Conservation (phyloP, 2,113 vertebrate species). For the Balaeniceps rex region DNA sequence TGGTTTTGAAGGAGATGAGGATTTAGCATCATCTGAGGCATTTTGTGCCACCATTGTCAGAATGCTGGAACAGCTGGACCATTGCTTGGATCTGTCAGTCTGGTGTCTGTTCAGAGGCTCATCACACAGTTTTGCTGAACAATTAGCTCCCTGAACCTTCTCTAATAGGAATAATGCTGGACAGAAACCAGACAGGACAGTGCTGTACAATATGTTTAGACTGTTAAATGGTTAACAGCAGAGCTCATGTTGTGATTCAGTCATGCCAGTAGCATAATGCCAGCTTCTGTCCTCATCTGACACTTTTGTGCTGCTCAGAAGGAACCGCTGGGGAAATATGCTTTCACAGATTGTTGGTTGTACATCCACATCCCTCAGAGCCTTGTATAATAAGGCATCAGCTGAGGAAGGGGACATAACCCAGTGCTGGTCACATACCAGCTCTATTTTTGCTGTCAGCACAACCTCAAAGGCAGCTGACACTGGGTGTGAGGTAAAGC, state of each 20-base stretch:
- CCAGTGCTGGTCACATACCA: neutral
- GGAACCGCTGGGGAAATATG: conserved; percentile 39
- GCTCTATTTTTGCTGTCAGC: conserved; percentile 18
- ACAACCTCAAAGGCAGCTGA: conserved; percentile 10
- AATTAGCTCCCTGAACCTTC: neutral
- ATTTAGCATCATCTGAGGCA: neutral
- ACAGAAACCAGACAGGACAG: neutral
- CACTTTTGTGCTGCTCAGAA: neutral
- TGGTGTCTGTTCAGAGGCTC: neutral
- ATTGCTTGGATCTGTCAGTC: neutral
- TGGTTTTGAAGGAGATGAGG: neutral
- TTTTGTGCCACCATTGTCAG: neutral
- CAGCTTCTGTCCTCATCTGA: conserved; percentile 52
- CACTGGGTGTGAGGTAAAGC: neutral
- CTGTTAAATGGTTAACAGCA: conserved; percentile 25
- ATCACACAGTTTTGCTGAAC: neutral
- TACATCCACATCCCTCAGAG: neutral
- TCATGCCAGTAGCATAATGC: neutral
- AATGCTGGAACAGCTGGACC: neutral
- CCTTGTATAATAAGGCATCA: neutral
- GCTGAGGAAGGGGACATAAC: neutral
- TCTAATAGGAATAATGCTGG: neutral
- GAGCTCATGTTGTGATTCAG: conserved; percentile 20
- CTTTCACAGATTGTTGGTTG: conserved; percentile 25
- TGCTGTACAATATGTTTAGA: neutral